Conservation (phyloP, 2,888 invertebrate species). For the Erannis defoliaria region DNA sequence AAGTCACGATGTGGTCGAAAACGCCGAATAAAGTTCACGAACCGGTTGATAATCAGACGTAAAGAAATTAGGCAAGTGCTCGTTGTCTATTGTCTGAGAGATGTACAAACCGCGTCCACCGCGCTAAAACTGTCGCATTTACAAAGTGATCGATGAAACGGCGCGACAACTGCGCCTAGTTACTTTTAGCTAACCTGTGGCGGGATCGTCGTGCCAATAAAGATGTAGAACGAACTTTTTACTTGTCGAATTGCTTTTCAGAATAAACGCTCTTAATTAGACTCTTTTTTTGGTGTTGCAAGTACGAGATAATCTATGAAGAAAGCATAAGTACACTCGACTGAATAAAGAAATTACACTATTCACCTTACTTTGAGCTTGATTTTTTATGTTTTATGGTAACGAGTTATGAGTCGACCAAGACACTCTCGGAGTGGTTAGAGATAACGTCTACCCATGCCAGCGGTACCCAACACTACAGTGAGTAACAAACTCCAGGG, state of each 20-base stretch:
- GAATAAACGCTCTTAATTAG: neutral
- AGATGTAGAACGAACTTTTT: constrained; percentile 11
- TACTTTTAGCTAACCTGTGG: constrained; percentile 19
- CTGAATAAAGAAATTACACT: too few species aligned
- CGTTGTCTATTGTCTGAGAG: constrained; percentile 25
- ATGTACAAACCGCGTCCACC: constrained; percentile 43
- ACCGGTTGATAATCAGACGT: neutral
- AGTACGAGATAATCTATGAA: too few species aligned
- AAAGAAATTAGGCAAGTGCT: neutral
- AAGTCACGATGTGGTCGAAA: too few species aligned
- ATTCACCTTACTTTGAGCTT: too few species aligned
- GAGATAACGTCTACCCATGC: too few species aligned
- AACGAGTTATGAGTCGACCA: too few species aligned
- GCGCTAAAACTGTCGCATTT: constrained; percentile 71
- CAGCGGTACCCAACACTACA: too few species aligned
- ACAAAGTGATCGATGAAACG: constrained; percentile 68
- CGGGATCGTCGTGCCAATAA: constrained; percentile 8
- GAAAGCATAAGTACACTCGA: too few species aligned
- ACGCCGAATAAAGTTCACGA: too few species aligned
- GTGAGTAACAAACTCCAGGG: too few species aligned
- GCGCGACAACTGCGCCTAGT: constrained; percentile 55
- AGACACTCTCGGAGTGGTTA: neutral
- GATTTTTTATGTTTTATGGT: too few species aligned
- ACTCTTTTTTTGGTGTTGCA: neutral
- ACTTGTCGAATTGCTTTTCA: neutral